Conservation (phyloP, 2,113 vertebrate species). For the Odocoileus hemionus region DNA sequence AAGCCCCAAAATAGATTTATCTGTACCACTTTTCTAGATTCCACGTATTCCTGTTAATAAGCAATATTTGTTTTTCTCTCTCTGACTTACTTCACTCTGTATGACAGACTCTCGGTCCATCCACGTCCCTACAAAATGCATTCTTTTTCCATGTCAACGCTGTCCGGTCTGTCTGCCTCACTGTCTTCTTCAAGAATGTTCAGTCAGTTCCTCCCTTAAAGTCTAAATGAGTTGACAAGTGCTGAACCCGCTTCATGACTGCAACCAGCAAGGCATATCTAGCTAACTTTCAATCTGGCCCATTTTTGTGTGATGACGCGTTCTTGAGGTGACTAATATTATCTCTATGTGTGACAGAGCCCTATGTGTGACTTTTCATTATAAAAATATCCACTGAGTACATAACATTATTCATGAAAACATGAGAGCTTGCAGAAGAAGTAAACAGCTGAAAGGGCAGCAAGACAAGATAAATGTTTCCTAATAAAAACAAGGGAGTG, state of each 20-base stretch:
- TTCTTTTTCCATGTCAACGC: not conserved
- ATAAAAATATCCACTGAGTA: constrained; percentile 45
- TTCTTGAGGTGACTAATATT: constrained; percentile 4
- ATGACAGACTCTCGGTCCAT: not conserved
- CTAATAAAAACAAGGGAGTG: constrained; percentile 45
- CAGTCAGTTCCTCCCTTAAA: not conserved
- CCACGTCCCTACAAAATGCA: not conserved
- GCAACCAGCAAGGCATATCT: not conserved
- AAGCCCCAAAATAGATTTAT: not conserved
- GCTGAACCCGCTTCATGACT: not conserved
- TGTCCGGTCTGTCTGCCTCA: not conserved
- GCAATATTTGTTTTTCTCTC: not conserved
- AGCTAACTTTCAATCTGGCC: not conserved
- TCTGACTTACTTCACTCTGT: not conserved
- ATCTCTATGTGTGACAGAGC: constrained; percentile 32
- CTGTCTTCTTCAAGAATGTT: not conserved
- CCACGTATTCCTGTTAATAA: not conserved
- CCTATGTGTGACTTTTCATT: constrained; percentile 45
- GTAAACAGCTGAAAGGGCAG: constrained; percentile 47
- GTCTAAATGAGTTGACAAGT: not conserved
- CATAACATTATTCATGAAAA: constrained; percentile 49
- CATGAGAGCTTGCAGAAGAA: constrained; percentile 30
- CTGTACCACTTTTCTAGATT: not conserved
- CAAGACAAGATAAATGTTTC: constrained; percentile 55
- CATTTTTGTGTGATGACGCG: not conserved